Conservation (phyloP, 2,113 vertebrate genomes). For the Lucifuga dentata region DNA sequence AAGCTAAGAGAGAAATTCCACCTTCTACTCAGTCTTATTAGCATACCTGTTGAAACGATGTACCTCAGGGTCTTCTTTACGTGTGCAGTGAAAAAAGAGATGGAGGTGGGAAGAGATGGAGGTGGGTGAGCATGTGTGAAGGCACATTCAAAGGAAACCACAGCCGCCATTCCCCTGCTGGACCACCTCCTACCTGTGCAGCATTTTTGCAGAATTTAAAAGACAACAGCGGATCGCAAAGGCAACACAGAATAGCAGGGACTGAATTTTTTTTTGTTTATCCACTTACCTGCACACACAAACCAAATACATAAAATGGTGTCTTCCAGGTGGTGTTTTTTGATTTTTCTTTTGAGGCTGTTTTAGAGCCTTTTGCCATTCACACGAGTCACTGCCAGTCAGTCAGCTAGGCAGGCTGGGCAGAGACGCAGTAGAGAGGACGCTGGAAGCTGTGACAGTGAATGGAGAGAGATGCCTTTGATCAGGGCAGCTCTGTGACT, state of each 20-base stretch:
- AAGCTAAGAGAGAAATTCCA: slow-evolving; percentile 50
- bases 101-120: slow-evolving; percentile 1
- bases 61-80: slow-evolving; percentile 19
- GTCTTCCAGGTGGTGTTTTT: slow-evolving; percentile 41
- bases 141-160: slow-evolving; percentile 43
- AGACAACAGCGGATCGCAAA: slow-evolving; percentile 28
- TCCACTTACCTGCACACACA: slow-evolving; percentile 19
- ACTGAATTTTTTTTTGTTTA: slow-evolving; percentile 6
- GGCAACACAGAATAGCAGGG: slow-evolving; percentile 8
- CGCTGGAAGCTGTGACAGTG: slow-evolving; percentile 51
- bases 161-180: slow-evolving; percentile 18
- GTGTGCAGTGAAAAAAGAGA: slow-evolving; percentile 23
- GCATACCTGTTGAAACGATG: slow-evolving; percentile 50
- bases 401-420: slow-evolving; percentile 32
- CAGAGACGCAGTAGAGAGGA: slow-evolving; percentile 44
- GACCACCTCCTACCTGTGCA: slow-evolving; percentile 32
- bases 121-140: slow-evolving; percentile 15
- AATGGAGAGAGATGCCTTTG: slow-evolving; percentile 66
- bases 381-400: slow-evolving; percentile 41
- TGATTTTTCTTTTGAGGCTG: slow-evolving; percentile 29
- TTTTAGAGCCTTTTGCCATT: slow-evolving; percentile 9
- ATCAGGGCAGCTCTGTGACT: slow-evolving; percentile 66
- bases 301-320: slow-evolving; percentile 23
- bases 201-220: slow-evolving; percentile 37
- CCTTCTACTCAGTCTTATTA: slow-evolving; percentile 53